A percentile compares a stretch with the other conserved stretches of the same genome.
These are phyloP conservation scores for Chesias legatella DNA, from an alignment of 2,888 invertebrate species.

Conservation along the genomic window DNA sequence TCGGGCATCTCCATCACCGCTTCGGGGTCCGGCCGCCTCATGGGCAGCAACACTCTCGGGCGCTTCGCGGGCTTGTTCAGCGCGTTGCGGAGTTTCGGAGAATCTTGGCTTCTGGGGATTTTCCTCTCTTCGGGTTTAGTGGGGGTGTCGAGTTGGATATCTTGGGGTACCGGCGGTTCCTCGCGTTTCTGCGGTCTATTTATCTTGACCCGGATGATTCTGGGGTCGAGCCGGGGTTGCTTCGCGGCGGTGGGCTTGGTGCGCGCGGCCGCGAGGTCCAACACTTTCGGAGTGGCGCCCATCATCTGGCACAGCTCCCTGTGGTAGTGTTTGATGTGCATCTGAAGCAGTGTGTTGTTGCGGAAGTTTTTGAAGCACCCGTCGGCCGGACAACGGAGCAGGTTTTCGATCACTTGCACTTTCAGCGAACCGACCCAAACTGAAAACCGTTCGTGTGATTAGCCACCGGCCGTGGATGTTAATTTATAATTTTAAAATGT, in stretches of 20 bases:
- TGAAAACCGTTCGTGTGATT: constrained; percentile 36
- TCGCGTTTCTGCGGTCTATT: constrained; percentile 52
- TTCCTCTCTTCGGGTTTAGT: constrained; percentile 31
- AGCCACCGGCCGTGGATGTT: no score
- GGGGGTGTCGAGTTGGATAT: constrained; percentile 32
- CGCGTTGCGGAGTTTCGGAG: constrained; percentile 62
- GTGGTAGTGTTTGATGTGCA: constrained; percentile 98
- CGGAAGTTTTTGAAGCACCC: constrained; percentile 94
- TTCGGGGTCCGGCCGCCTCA: constrained; percentile 48
- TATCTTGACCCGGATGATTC: constrained; percentile 58
- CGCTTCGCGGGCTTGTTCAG: constrained; percentile 61
- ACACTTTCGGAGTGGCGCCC: constrained; percentile 91
- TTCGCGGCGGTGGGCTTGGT: constrained; percentile 60
- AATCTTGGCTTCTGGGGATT: constrained; percentile 44
- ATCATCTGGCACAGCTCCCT: constrained; percentile 86
- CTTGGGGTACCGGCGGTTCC: constrained; percentile 37
- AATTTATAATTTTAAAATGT: no score
- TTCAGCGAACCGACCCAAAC: constrained; percentile 81
- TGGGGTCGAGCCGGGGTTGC: constrained; percentile 35
- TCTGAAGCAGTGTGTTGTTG: constrained; percentile 93
- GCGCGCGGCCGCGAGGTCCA: constrained; percentile 91
- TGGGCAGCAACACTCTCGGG: constrained; percentile 62
- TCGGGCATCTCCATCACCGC: constrained; percentile 13
- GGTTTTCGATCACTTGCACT: constrained; percentile 85
- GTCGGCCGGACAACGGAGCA: constrained; percentile 87